Evolutionary conservation across 2,113 vertebrate species (phyloP).

Genomic region (Origma solitaria): DNA sequence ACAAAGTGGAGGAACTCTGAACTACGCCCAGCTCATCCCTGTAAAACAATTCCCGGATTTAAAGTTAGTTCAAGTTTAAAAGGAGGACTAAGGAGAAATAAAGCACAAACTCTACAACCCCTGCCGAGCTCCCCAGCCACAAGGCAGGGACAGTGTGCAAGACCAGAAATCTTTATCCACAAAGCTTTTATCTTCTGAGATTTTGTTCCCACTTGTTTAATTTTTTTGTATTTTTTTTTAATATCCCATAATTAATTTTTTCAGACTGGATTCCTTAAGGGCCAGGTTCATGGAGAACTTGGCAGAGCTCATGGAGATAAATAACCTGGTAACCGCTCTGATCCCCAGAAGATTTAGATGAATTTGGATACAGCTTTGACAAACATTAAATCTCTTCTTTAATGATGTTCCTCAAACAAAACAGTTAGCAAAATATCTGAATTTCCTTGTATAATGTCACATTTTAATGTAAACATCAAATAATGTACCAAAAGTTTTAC

Average conservation of each 20-base stretch:
- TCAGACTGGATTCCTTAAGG: constrained; percentile 36
- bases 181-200: constrained; percentile 33
- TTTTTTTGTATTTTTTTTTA: not conserved
- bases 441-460: constrained; percentile 88
- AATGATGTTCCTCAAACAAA: constrained; percentile 85
- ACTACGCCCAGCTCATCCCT: constrained; percentile 5
- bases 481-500: constrained; percentile 88
- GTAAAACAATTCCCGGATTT: constrained; percentile 14
- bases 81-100: not conserved
- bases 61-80: constrained; percentile 56
- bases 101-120: not conserved
- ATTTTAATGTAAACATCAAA: constrained; percentile 96
- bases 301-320: constrained; percentile 21
- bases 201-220: constrained; percentile 24
- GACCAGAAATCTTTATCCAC: constrained; percentile 38
- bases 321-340: constrained; percentile 32
- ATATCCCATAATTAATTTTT: not conserved
- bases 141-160: constrained; percentile 44
- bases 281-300: constrained; percentile 55
- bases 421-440: constrained; percentile 89
- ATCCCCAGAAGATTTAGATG: constrained; percentile 54
- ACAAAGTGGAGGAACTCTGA: not conserved
- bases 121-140: not conserved
- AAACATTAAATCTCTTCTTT: constrained; percentile 73
- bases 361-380: constrained; percentile 75